Evolutionary conservation across 2,888 invertebrate species (phyloP).

Genomic region (Vanessa cardui): DNA sequence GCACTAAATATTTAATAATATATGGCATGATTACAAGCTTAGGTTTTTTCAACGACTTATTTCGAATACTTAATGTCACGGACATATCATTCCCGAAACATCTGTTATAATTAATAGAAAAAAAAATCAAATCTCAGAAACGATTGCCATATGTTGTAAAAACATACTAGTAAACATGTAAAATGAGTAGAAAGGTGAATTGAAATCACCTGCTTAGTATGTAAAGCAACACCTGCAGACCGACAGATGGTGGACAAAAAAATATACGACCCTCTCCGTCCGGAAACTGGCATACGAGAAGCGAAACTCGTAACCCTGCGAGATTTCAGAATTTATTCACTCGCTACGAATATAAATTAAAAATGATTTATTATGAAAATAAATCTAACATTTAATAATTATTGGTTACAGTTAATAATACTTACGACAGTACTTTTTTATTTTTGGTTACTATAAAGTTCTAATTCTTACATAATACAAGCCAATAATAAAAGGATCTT

Average conservation of each 20-base stretch:
- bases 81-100: conserved; percentile 2
- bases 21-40: too few relatives aligned
- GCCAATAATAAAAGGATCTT: too few relatives aligned
- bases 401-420: too few relatives aligned
- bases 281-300: conserved; percentile 49
- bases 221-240: conserved; percentile 73
- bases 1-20: too few relatives aligned
- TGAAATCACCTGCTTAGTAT: conserved; percentile 78
- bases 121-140: conserved; percentile 19
- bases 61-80: not conserved
- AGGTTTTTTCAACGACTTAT: not conserved
- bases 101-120: not conserved
- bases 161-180: conserved; percentile 31
- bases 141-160: conserved; percentile 19
- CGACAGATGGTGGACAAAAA: conserved; percentile 75
- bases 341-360: not conserved
- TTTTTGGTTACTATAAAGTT: too few relatives aligned
- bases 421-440: too few relatives aligned
- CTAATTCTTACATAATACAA: too few relatives aligned
- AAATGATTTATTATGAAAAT: not conserved
- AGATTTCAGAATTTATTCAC: conserved; percentile 17
- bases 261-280: conserved; percentile 53
- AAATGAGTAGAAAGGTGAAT: conserved; percentile 57
- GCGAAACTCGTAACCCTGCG: conserved; percentile 39
- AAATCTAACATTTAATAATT: not conserved